Percentiles rank a stretch among this genome's conserved stretches.
These are phyloP conservation scores for Phaetusa simplex DNA, from an alignment of 2,113 vertebrate species.

Conservation along the genomic window DNA sequence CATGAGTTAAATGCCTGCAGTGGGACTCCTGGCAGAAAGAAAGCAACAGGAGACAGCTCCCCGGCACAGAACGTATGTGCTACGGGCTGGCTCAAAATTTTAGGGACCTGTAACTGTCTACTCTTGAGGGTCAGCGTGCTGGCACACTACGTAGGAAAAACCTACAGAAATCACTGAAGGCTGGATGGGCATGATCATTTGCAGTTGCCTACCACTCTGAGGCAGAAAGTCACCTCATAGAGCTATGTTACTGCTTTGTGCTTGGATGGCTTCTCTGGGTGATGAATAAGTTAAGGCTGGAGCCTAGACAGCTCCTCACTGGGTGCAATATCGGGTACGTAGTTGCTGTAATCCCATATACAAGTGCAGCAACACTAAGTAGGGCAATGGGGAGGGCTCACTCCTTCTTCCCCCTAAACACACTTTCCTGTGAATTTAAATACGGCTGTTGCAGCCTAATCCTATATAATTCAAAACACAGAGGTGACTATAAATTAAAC, in stretches of 20 bases:
- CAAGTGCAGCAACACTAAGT: neutral
- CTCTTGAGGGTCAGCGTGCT: neutral
- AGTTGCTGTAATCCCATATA: neutral
- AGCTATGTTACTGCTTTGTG: neutral
- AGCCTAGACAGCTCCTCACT: neutral
- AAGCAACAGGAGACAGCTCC: neutral
- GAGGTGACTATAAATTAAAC: neutral
- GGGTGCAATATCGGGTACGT: neutral
- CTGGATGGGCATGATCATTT: neutral
- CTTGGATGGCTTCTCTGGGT: neutral
- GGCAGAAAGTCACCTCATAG: neutral
- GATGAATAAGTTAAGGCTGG: neutral
- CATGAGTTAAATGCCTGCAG: neutral
- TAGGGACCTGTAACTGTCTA: fast-evolving
- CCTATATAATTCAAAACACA: neutral
- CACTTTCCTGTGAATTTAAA: neutral
- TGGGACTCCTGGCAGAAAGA: neutral
- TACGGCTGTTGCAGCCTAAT: neutral
- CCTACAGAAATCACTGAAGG: fast-evolving
- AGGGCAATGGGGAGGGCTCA: neutral
- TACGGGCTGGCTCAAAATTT: neutral
- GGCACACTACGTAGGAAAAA: neutral
- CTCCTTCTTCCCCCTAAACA: neutral
- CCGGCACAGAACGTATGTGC: fast-evolving
- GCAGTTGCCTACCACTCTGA: neutral